These are phyloP conservation scores for Araneus ventricosus DNA, from an alignment of 1,140 invertebrate genomes.

Conservation along the genomic window DNA sequence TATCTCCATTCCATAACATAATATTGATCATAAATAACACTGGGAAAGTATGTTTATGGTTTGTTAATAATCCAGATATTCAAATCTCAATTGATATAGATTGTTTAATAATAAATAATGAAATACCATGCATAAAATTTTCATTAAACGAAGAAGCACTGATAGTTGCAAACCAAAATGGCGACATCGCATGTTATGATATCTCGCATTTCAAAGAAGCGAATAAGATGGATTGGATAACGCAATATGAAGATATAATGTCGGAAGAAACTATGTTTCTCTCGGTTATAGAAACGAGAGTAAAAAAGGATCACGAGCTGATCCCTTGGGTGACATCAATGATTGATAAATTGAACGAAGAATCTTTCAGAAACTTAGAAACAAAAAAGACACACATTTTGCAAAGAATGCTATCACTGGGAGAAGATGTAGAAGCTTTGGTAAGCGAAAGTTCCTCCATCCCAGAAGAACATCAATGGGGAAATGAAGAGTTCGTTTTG, in stretches of 20 bases:
- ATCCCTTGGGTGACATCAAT: not conserved
- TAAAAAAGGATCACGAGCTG: not conserved
- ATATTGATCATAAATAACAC: not conserved
- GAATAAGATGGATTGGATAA: not conserved
- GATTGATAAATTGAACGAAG: constrained; percentile 10
- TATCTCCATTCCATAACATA: not conserved
- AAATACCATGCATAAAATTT: not conserved
- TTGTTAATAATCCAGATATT: not conserved
- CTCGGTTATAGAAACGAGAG: not conserved
- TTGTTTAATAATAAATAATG: not conserved
- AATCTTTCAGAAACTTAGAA: not conserved
- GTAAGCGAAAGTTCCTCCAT: not conserved
- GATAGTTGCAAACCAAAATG: not conserved
- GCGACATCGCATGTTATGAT: not conserved
- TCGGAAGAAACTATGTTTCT: not conserved
- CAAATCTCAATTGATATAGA: not conserved
- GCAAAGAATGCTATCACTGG: not conserved
- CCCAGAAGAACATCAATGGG: constrained; percentile 6
- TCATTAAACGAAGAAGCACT: not conserved
- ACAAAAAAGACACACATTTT: not conserved
- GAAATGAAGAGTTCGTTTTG: constrained; percentile 51
- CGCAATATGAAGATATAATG: not conserved
- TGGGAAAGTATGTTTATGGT: constrained; percentile 2
- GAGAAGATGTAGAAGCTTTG: not conserved
- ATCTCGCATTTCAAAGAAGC: not conserved